phyloP scores from a whole-genome alignment of 2,113 vertebrate genomes.

The Phylloscopus whistleri region DNA sequence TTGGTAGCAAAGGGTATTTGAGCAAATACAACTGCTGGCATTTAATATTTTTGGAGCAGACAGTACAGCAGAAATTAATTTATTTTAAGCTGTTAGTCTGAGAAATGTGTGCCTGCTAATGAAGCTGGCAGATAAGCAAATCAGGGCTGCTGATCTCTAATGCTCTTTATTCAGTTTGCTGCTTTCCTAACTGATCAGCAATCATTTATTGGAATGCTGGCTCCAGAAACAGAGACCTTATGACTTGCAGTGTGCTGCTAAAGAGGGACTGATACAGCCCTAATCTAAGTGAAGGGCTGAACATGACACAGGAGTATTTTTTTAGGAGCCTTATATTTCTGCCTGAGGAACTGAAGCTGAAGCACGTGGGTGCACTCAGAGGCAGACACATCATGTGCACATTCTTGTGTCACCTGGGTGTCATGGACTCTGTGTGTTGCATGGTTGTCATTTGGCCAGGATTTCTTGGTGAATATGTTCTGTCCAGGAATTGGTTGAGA shows the following conservation, averaged over 20 bases:
- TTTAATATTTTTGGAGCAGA: not conserved
- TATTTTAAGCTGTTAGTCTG: not conserved
- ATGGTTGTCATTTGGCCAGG: not conserved
- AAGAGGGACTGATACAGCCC: not conserved
- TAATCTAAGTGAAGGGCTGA: not conserved
- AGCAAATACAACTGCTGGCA: not conserved
- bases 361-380: not conserved
- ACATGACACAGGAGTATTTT: not conserved
- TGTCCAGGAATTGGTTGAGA: not conserved
- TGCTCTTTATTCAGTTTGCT: not conserved
- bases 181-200: not conserved
- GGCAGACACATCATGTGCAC: not conserved
- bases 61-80: not conserved
- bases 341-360: not conserved
- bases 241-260: not conserved
- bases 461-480: not conserved
- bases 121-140: not conserved
- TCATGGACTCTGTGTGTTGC: not conserved
- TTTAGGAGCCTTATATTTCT: not conserved
- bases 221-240: not conserved
- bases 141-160: not conserved
- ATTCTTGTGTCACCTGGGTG: not conserved
- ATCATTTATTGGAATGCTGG: not conserved
- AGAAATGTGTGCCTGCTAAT: not conserved
- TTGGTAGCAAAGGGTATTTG: not conserved